phyloP scores from a whole-genome alignment of 2,113 vertebrate species.

The Antechinus stuartii region DNA sequence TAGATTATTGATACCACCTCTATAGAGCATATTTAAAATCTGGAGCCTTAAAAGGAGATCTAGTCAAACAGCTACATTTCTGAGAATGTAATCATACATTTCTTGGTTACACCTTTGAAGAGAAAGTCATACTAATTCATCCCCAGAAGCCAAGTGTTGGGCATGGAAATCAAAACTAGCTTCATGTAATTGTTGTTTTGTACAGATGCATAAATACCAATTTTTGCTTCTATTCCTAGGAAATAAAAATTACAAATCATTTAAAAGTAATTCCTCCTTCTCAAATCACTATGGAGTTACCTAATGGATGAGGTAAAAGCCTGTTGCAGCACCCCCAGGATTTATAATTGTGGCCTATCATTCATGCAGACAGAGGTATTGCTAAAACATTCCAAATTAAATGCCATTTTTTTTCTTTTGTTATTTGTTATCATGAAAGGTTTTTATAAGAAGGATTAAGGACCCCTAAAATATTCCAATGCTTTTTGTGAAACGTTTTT shows the following conservation, averaged over 20 bases:
- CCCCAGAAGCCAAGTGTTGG: background rate
- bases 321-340: background rate
- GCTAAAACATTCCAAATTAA: slow-evolving; percentile 27
- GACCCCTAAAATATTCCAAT: slow-evolving; percentile 54
- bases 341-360: background rate
- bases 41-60: background rate
- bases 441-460: slow-evolving; percentile 52
- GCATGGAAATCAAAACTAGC: background rate
- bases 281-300: background rate
- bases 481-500: slow-evolving; percentile 57
- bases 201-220: background rate
- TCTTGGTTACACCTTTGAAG: background rate
- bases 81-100: background rate
- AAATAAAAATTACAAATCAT: background rate
- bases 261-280: background rate
- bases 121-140: slow-evolving; percentile 10
- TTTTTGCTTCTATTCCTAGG: background rate
- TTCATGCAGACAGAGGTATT: background rate
- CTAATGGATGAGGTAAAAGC: background rate
- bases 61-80: background rate
- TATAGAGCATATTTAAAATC: background rate
- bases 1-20: background rate
- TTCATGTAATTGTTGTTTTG: background rate
- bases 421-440: slow-evolving; percentile 64
- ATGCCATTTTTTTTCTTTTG: slow-evolving; percentile 46